phyloP scores from a whole-genome alignment of 2,797 vertebrate genomes.

The Phrynocephalus guinanensis region DNA sequence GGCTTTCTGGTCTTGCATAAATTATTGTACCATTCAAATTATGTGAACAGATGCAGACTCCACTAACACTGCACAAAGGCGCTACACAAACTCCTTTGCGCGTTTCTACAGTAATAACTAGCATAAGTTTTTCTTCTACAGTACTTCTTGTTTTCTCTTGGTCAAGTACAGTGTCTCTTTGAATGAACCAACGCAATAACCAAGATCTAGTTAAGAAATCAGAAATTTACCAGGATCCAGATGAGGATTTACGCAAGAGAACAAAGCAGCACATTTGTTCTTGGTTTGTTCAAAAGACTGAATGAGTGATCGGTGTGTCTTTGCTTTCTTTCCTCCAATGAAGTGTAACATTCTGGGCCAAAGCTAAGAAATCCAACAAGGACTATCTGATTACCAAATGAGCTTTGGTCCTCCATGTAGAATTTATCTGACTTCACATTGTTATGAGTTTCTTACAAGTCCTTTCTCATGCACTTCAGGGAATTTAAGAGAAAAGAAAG shows the following conservation, averaged over 20 bases:
- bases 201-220: too few species aligned
- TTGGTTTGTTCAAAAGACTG: not conserved
- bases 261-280: not conserved
- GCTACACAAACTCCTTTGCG: not conserved
- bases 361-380: constrained; percentile 38
- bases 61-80: not conserved
- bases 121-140: not conserved
- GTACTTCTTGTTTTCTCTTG: not conserved
- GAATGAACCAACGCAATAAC: too few species aligned
- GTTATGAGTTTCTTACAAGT: constrained; percentile 33
- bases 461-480: constrained; percentile 16
- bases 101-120: not conserved
- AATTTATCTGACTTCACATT: not conserved
- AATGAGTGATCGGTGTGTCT: constrained; percentile 16
- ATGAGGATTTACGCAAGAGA: not conserved
- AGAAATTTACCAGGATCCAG: not conserved
- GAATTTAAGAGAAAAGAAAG: constrained; percentile 37
- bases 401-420: constrained; percentile 9
- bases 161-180: not conserved
- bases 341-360: constrained; percentile 30
- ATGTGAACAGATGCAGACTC: not conserved
- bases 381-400: not conserved
- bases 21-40: not conserved
- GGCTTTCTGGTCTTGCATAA: not conserved
- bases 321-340: constrained; percentile 12